Evolutionary conservation across 1,140 invertebrate genomes (phyloP), one percentile per base, ranked within the genome.

Genomic region (Hylaeus anthracinus): DNA sequence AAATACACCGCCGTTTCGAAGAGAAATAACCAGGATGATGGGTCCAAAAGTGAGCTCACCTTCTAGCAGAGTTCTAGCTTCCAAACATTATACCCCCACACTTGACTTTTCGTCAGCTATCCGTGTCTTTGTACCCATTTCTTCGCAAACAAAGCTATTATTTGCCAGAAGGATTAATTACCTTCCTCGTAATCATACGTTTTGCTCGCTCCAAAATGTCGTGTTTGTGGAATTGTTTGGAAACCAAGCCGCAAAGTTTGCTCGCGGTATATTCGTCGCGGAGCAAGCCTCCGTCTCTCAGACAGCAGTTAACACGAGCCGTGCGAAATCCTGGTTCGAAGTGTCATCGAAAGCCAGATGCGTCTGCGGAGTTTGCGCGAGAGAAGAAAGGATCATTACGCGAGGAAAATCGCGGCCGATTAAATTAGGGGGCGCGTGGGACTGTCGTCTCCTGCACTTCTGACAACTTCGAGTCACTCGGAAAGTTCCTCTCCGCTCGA

Each of bases 191-290:
- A 48, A 48, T 8, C 8, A 48, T 6, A n/a, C n/a, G n/a, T 26
- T 26, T n/a, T 8, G 65, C 37, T 66, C 12, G 26, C 65, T 8
- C 8, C 1, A 5, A 10, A 43, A 8, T 12, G 64, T 1, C 6
- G 65, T 66, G 45, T 66, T 66, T 48, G 64, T 43, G 43, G n/a
- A 37, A 15, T 5, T 9, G 41, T 12, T 14, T 14, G 43, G 64
- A 65, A 48, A 48, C 64, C 64, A 15, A 66, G 45, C 48, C 65
- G 65, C 45, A 45, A 66, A 37, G 14, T 65, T 65, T 39, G 14
- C 41, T n/a, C 63, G 41, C 37, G 39, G 43, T 14, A 14, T 8
- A 48, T 64, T 43, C 61, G 6, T 41, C 43, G 43, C n/a, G 65
- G 26, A 37, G 5, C n/a, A 26, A 6, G 58, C n/a, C 8, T 37